Evolutionary conservation across 1,140 invertebrate genomes (phyloP), one percentile per base, ranked within the genome.

Genomic region (Mactra quadrangularis): DNA sequence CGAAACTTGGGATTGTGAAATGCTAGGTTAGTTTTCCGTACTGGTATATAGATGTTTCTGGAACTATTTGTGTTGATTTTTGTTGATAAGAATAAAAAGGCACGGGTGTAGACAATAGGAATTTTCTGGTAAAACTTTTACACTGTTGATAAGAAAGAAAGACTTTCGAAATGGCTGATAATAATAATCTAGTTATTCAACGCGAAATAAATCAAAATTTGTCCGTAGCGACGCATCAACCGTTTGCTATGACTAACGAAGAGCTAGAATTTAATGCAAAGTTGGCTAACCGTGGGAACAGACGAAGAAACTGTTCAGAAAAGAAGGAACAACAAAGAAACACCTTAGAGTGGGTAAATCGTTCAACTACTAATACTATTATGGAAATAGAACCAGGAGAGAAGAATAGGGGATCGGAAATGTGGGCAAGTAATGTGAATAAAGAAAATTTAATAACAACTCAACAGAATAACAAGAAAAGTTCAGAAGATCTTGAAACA

Each of bases 301-400:
- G 76, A 29, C 68, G 41, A 29, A 50, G 47, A 33, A 57, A 41
- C 0, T 13, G 17, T 22, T n/a, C 52, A 13, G 27, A 64, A 9
- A 79, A 55, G n/a, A 64, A 27, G 22, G 76, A 79, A 11, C 62
- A 79, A 22, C 76, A 79, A 17, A 66, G 50, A 11, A 57, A 79
- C 31, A 79, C 76, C 11, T 50, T 33, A 41, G 50, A 79, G 7
- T 79, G 76, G 76, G 76, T 79, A 15, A 79, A 79, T 7, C 19
- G 35, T 15, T 57, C 76, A 33, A 59, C 19, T 45, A 6, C 35
- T 17, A 29, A 19, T 4, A 57, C 22, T 29, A 74, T 59, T 15
- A 1, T 74, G 31, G 41, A 74, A 15, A 55, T 74, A 25, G 33
- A 27, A 15, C 17, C 11, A 3, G n/a, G 3, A 3, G 52, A 38